Evolutionary conservation across 2,888 invertebrate species (phyloP).

Genomic region (Elmis aenea): DNA sequence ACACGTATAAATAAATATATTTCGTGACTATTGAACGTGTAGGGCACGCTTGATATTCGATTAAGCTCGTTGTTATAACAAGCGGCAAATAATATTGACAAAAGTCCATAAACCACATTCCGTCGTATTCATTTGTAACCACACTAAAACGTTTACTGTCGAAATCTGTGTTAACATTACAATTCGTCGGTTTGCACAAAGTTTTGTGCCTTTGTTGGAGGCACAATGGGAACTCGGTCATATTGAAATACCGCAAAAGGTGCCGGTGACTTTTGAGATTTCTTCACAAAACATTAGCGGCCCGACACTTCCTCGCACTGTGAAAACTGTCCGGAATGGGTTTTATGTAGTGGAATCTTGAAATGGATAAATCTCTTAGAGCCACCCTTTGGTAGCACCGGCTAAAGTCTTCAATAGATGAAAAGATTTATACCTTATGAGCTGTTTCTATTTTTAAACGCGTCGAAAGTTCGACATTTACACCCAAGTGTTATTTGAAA

Average conservation of each 20-base stretch:
- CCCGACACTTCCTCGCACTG: slow-evolving; percentile 32
- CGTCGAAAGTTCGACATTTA: too few species aligned
- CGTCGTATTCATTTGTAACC: too few species aligned
- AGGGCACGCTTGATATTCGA: too few species aligned
- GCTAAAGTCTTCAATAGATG: slow-evolving; percentile 2
- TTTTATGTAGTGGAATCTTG: slow-evolving; percentile 35
- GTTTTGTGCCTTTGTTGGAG: slow-evolving; percentile 20
- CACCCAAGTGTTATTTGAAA: too few species aligned
- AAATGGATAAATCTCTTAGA: slow-evolving; percentile 30
- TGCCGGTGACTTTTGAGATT: slow-evolving; percentile 31
- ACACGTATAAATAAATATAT: too few species aligned
- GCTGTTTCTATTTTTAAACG: neutral
- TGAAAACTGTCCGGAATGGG: slow-evolving; percentile 27
- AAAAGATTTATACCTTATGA: slow-evolving; percentile 1
- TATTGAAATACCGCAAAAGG: slow-evolving; percentile 26
- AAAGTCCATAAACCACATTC: too few species aligned
- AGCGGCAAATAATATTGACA: too few species aligned
- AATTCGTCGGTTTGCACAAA: slow-evolving; percentile 19
- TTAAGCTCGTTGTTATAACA: too few species aligned
- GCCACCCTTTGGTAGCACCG: slow-evolving; percentile 24
- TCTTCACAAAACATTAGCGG: slow-evolving; percentile 30
- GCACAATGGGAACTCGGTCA: slow-evolving; percentile 20
- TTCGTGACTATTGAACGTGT: too few species aligned
- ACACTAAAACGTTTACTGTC: too few species aligned
- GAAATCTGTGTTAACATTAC: slow-evolving; percentile 15